Evolutionary conservation across 2,888 invertebrate species (phyloP).

Genomic region (Vesta saturnalis): DNA sequence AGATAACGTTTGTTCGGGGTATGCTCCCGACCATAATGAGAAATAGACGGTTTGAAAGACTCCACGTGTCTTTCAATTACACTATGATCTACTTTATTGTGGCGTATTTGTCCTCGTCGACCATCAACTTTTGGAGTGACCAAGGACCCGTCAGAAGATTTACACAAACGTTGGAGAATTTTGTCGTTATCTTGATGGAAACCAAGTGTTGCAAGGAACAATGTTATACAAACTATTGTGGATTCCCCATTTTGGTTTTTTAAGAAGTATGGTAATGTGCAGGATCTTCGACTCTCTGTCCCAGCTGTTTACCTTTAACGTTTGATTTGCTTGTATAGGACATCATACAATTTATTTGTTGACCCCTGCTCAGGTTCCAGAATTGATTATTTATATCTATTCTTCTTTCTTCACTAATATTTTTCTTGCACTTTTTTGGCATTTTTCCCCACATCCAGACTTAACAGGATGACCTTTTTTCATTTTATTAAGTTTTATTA

Average conservation of each 20-base stretch:
- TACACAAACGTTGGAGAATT: not conserved
- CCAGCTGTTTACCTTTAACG: conserved; percentile 1
- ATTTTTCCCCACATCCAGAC: not conserved
- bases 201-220: not conserved
- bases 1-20: not conserved
- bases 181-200: conserved; percentile 3
- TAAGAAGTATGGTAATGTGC: conserved; percentile 1
- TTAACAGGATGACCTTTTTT: not conserved
- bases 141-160: not conserved
- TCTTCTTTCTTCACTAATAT: not conserved
- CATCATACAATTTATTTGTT: not conserved
- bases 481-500: not conserved
- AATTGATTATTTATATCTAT: too few relatives aligned
- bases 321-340: not conserved
- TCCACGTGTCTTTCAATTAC: not conserved
- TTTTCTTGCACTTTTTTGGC: not conserved
- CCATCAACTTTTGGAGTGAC: not conserved
- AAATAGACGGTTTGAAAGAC: conserved; percentile 6
- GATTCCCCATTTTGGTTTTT: not conserved
- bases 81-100: not conserved
- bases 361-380: not conserved
- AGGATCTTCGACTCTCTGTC: not conserved
- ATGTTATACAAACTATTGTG: not conserved
- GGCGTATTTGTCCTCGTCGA: not conserved
- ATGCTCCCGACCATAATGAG: not conserved